These are phyloP conservation scores for Anhinga rufa DNA, from an alignment of 2,113 vertebrate species.

Conservation along the genomic window DNA sequence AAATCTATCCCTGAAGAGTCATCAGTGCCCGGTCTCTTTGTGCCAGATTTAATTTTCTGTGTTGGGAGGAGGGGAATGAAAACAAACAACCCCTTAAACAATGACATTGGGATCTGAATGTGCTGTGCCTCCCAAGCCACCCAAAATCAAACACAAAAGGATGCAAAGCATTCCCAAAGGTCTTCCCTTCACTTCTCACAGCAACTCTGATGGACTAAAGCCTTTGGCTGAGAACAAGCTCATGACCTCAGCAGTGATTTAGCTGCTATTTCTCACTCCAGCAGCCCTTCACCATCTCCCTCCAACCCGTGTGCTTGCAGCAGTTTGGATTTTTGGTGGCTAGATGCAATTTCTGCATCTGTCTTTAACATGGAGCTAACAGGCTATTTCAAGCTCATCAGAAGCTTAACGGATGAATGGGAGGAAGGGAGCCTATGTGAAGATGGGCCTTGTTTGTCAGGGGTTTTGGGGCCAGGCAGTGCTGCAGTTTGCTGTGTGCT, in stretches of 20 bases:
- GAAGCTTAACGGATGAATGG: not conserved
- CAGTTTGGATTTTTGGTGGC: not conserved
- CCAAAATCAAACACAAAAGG: conserved; percentile 10
- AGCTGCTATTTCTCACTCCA: not conserved
- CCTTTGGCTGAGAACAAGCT: not conserved
- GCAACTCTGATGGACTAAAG: not conserved
- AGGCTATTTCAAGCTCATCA: not conserved
- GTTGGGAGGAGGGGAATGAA: conserved; percentile 17
- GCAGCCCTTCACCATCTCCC: not conserved
- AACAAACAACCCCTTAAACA: conserved; percentile 40
- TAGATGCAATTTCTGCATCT: not conserved
- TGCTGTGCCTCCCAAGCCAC: not conserved
- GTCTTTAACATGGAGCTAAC: not conserved
- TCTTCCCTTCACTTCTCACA: not conserved
- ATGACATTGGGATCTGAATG: conserved; percentile 24
- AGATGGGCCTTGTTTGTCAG: not conserved
- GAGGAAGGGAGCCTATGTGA: not conserved
- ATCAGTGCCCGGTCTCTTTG: conserved; percentile 3
- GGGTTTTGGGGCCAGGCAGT: not conserved
- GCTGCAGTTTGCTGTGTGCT: not conserved
- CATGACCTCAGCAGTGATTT: not conserved
- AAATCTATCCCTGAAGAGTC: conserved; percentile 51
- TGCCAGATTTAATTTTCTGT: conserved; percentile 19
- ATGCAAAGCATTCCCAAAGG: conserved; percentile 13
- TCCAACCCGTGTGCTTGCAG: not conserved